Conservation (phyloP, 2,797 vertebrate genomes). For the Hydrophis major region DNA sequence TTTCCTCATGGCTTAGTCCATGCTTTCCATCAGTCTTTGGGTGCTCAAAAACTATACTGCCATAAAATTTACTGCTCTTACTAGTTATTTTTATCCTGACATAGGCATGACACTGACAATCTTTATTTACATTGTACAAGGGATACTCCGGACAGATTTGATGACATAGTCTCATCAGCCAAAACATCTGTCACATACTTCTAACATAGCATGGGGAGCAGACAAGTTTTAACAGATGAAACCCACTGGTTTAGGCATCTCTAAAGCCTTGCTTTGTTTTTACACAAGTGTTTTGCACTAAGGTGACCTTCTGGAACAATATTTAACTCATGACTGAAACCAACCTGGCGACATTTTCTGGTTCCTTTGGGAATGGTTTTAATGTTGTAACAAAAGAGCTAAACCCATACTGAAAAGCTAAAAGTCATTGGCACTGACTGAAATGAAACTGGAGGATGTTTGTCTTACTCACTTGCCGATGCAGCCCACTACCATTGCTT, state of each 20-base stretch:
- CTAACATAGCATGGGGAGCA: not conserved
- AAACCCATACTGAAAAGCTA: not conserved
- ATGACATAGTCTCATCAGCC: not conserved
- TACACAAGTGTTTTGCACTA: not conserved
- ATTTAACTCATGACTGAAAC: not conserved
- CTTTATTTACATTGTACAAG: not conserved
- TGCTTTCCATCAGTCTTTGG: not conserved
- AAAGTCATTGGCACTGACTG: not conserved
- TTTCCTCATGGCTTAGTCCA: not conserved
- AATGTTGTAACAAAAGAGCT: not conserved
- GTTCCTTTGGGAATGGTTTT: not conserved
- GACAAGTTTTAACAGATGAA: not conserved
- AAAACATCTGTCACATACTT: not conserved
- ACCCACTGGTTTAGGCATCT: not conserved
- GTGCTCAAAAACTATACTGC: not conserved
- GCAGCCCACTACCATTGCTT: not conserved
- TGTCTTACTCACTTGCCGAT: not conserved
- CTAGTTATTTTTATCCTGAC: not conserved
- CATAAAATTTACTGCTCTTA: not conserved
- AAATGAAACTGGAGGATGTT: not conserved
- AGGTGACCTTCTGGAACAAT: not conserved
- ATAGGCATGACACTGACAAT: not conserved
- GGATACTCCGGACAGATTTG: not conserved
- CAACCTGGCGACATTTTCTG: not conserved
- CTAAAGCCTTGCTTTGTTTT: not conserved